phyloP scores from a whole-genome alignment of 2,113 vertebrate genomes.

The Myotis yumanensis region DNA sequence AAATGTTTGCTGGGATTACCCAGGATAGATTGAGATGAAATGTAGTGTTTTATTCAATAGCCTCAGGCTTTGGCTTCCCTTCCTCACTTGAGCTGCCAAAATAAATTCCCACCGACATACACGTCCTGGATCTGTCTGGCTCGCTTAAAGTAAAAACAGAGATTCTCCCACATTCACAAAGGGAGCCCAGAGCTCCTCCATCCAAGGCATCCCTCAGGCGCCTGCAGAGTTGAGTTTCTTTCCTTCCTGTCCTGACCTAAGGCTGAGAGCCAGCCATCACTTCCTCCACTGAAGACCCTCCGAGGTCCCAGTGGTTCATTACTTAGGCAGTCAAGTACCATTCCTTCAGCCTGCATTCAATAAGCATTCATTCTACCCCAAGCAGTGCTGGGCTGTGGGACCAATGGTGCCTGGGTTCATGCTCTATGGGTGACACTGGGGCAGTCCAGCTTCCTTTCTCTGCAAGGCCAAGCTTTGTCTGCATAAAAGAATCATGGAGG shows the following conservation, averaged over 20 bases:
- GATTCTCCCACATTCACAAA: neutral
- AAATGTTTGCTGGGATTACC: conserved; percentile 65
- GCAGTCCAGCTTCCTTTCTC: neutral
- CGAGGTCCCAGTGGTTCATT: neutral
- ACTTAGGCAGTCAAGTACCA: neutral
- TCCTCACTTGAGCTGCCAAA: conserved; percentile 47
- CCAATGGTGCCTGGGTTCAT: neutral
- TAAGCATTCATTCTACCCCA: neutral
- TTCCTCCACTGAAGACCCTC: neutral
- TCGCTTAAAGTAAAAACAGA: neutral
- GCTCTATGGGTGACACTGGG: neutral
- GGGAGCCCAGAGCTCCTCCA: neutral
- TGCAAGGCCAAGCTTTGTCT: neutral
- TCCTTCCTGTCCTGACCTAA: neutral
- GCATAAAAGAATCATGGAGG: neutral
- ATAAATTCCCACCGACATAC: conserved; percentile 50
- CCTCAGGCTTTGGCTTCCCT: conserved; percentile 57
- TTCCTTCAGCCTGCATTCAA: neutral
- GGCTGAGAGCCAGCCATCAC: neutral
- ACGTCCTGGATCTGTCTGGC: conserved; percentile 41
- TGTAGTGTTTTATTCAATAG: conserved; percentile 46
- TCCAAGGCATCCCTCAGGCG: neutral
- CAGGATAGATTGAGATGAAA: conserved; percentile 59
- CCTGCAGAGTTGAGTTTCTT: neutral
- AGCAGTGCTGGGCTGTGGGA: neutral